Percentiles rank a stretch among this genome's conserved stretches.
phyloP scores from a whole-genome alignment of 2,797 vertebrate genomes.

The Tachyglossus aculeatus region DNA sequence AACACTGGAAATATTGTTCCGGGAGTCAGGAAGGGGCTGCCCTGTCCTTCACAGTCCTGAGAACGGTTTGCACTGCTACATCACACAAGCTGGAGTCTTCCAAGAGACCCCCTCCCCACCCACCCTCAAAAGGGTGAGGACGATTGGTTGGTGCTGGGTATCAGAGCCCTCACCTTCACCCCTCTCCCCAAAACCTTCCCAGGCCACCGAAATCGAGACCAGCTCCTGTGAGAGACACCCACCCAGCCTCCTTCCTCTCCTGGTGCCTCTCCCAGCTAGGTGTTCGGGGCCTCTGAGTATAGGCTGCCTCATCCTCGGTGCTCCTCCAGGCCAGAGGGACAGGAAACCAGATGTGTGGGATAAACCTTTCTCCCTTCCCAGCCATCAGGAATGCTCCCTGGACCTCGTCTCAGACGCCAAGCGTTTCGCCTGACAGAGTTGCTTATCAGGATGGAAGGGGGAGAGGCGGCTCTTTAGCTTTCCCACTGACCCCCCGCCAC shows the following conservation, averaged over 20 bases:
- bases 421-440: slow-evolving; percentile 44
- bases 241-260: too few species aligned
- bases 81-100: slow-evolving; percentile 9
- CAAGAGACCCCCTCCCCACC: too few species aligned
- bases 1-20: slow-evolving; percentile 3
- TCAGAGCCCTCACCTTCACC: too few species aligned
- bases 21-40: neutral
- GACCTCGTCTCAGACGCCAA: slow-evolving; percentile 42
- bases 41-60: neutral
- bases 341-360: slow-evolving; percentile 53
- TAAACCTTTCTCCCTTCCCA: slow-evolving; percentile 60
- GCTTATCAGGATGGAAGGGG: slow-evolving; percentile 57
- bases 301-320: slow-evolving; percentile 4
- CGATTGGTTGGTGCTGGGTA: too few species aligned
- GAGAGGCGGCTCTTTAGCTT: slow-evolving; percentile 59
- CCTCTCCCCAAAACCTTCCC: too few species aligned
- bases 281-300: too few species aligned
- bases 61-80: neutral
- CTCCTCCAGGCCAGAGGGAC: slow-evolving; percentile 17
- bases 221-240: too few species aligned
- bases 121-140: too few species aligned
- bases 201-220: too few species aligned
- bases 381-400: slow-evolving; percentile 59
- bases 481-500: slow-evolving; percentile 52
- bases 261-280: too few species aligned